Conservation (phyloP, 1,140 invertebrate species). For the Andrena cerasifolii region DNA sequence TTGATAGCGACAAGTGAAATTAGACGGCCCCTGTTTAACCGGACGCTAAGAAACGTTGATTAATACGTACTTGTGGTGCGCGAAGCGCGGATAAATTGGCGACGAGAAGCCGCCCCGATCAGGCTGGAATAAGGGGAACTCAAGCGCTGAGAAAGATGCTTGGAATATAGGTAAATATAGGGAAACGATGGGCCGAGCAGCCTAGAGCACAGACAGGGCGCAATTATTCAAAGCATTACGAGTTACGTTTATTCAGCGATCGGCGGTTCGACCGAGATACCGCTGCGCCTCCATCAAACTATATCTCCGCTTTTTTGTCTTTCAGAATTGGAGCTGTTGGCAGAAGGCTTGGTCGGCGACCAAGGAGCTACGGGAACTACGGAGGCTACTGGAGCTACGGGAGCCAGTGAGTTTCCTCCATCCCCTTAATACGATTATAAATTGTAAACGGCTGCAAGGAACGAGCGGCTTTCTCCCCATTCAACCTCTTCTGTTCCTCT, state of each 20-base stretch:
- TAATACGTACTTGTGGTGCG: neutral
- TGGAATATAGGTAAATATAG: neutral
- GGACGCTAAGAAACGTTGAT: neutral
- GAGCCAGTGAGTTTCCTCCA: slow-evolving; percentile 57
- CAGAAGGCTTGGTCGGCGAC: slow-evolving; percentile 33
- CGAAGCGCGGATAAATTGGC: neutral
- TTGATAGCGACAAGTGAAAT: neutral
- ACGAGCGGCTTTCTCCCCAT: slow-evolving; percentile 45
- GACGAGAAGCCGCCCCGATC: no score
- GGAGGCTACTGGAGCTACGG: slow-evolving; percentile 35
- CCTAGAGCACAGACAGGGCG: neutral
- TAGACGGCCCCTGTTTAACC: neutral
- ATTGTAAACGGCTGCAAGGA: slow-evolving; percentile 69
- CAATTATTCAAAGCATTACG: neutral
- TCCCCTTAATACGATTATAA: slow-evolving; percentile 70
- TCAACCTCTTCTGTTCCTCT: slow-evolving; percentile 1
- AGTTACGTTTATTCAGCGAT: neutral
- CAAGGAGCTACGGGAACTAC: no score
- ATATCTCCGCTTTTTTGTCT: slow-evolving; percentile 42
- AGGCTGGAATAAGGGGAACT: no score
- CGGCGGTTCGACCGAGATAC: slow-evolving; percentile 9
- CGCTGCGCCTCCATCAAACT: slow-evolving; percentile 15
- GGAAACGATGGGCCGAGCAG: neutral
- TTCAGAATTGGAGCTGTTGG: slow-evolving; percentile 52
- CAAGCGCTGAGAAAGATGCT: no score